Percentiles rank a stretch among this genome's conserved stretches.
phyloP scores from a whole-genome alignment of 2,888 invertebrate genomes.

The Pyrgus malvae region DNA sequence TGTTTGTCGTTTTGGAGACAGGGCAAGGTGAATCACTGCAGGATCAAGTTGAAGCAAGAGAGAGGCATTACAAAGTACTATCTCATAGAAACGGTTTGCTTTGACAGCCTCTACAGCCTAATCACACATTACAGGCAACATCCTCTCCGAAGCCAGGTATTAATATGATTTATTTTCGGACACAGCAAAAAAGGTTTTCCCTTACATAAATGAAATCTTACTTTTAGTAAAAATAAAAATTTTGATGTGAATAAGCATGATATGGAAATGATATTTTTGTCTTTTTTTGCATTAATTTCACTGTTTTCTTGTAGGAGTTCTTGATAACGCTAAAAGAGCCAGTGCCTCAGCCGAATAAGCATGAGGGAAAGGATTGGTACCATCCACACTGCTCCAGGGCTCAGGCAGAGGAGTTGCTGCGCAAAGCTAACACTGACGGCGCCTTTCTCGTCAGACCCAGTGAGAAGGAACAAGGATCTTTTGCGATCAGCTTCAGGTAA shows the following conservation, averaged over 20 bases:
- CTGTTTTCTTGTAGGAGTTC: conserved; percentile 84
- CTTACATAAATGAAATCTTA: too few species aligned
- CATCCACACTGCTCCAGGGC: conserved; percentile 90
- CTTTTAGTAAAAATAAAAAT: too few species aligned
- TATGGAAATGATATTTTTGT: not conserved
- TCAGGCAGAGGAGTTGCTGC: conserved; percentile 94
- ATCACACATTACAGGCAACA: conserved; percentile 94
- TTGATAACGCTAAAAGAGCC: conserved; percentile 93
- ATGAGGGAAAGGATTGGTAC: conserved; percentile 97
- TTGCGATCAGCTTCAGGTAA: conserved; percentile 96
- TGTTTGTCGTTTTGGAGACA: conserved; percentile 97
- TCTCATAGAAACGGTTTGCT: conserved; percentile 92
- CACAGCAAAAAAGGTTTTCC: too few species aligned
- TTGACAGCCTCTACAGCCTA: conserved; percentile 95
- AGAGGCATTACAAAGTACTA: conserved; percentile 94
- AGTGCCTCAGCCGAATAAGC: conserved; percentile 97
- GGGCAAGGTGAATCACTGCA: conserved; percentile 94
- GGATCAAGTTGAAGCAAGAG: conserved; percentile 94
- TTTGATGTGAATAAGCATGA: too few species aligned
- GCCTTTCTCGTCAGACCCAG: conserved; percentile 97
- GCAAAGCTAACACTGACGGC: conserved; percentile 92
- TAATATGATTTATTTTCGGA: conserved; percentile 24
- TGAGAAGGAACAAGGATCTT: conserved; percentile 92
- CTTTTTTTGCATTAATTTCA: not conserved
- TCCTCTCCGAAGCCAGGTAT: conserved; percentile 91